These are phyloP conservation scores for Andricus quercusramuli DNA, from an alignment of 2,888 invertebrate species.

Conservation along the genomic window DNA sequence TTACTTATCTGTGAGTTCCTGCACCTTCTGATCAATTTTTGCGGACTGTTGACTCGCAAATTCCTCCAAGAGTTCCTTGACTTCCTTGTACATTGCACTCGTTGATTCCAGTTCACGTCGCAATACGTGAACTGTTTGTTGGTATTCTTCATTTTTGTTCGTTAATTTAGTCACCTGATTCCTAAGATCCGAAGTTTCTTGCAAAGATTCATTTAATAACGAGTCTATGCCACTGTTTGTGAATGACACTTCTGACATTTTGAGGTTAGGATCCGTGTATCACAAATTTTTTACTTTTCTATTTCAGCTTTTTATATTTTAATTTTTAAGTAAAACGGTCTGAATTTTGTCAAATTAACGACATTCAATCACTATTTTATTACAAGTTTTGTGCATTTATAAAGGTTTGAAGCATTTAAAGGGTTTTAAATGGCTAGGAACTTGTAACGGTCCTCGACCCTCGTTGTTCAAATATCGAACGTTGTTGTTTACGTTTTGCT, in stretches of 20 bases:
- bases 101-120: constrained; percentile 47
- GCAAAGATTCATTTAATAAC: constrained; percentile 12
- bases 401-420: neutral
- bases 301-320: neutral
- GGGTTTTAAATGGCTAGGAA: neutral
- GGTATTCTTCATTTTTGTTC: constrained; percentile 48
- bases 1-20: constrained; percentile 46
- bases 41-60: constrained; percentile 29
- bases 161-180: constrained; percentile 37
- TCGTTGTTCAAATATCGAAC: neutral
- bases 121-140: constrained; percentile 49
- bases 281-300: neutral
- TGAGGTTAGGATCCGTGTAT: constrained; percentile 8
- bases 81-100: constrained; percentile 43
- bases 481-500: neutral
- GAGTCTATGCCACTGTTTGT: neutral
- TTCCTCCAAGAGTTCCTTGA: constrained; percentile 43
- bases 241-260: constrained; percentile 15
- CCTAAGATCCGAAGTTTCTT: neutral
- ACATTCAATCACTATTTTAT: neutral
- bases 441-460: neutral
- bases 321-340: neutral
- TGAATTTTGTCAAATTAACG: neutral
- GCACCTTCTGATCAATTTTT: constrained; percentile 37
- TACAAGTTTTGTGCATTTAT: neutral